These are phyloP conservation scores for Sphenopsis melanotis DNA, from an alignment of 2,797 vertebrate genomes.

Conservation along the genomic window DNA sequence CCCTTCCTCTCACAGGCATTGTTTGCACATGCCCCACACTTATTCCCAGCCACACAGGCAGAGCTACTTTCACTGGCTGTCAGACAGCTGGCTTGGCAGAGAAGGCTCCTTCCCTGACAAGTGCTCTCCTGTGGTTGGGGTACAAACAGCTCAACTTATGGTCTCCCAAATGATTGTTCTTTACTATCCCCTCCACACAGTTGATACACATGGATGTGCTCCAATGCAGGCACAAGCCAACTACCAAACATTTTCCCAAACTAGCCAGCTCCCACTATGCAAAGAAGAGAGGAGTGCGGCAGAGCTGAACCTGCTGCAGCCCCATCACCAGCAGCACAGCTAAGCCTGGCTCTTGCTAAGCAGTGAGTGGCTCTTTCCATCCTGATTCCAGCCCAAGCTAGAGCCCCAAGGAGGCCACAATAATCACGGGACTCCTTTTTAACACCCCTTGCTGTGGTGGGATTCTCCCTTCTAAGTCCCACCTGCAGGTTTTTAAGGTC, in stretches of 20 bases:
- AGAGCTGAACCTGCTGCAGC: not conserved
- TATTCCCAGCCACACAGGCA: not conserved
- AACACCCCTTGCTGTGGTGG: not conserved
- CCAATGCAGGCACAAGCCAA: not conserved
- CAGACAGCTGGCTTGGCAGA: not conserved
- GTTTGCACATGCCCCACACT: not conserved
- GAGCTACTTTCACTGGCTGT: not conserved
- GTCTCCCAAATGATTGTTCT: not conserved
- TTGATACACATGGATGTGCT: not conserved
- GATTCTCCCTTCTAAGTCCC: not conserved
- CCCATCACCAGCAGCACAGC: not conserved
- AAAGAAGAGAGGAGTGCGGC: not conserved
- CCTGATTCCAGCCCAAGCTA: not conserved
- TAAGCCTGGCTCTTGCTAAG: not conserved
- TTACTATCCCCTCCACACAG: not conserved
- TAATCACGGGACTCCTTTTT: not conserved
- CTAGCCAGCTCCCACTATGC: not conserved
- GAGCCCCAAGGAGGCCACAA: fast-evolving
- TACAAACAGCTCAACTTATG: not conserved
- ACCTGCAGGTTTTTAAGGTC: not conserved
- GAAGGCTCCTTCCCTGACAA: not conserved
- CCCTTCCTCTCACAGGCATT: not conserved
- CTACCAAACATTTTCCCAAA: fast-evolving
- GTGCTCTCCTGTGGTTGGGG: not conserved
- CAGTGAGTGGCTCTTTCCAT: not conserved